Evolutionary conservation across 1,140 invertebrate genomes (phyloP), one percentile per base, ranked within the genome.

Genomic region (Sitobion miscanthi): DNA sequence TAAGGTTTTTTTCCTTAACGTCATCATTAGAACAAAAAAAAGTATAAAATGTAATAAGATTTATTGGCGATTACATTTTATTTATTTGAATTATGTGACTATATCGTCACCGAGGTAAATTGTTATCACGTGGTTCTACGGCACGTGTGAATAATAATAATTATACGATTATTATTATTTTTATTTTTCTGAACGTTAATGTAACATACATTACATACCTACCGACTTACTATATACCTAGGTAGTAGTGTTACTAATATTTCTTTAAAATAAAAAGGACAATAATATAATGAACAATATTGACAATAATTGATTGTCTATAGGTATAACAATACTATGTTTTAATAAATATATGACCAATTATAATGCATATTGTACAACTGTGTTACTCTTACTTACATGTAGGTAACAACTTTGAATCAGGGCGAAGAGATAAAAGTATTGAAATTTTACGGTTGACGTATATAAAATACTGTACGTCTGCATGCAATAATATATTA

Each of bases 31-130:
- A 47, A 47, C 14, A 42, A 87, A 87, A 38, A 38, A 17, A 87
- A 45, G 14, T 87, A 42, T 88, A 52, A n/a, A 88, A 88, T 20
- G 25, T 49, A 20, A 8, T n/a, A 35, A n/a, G 87, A 57, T 57
- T 49, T 57, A 38, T 89, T 57, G 20, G 11, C 1, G 30, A 57
- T 89, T n/a, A 45, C 38, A 52, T 35, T 54, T 25, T 89, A 62
- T 90, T 45, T 90, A n/a, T 47, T n/a, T 14, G 45, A 90, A 45
- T 62, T 45, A 90, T 90, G 21, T 45, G 38, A 47, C 14, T 45
- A 23, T 89, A 21, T 89, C 8, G 30, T 69, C 89, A 47, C 14
- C 89, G 8, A 69, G 42, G 25, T 90, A 90, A 90, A 90, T 90
- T 30, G 38, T 90, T 90, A 45, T 62, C 38, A 42, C 38, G 25